Evolutionary conservation across 2,888 invertebrate species (phyloP), one percentile per base, ranked within the genome.

Genomic region (Phengaris arion): DNA sequence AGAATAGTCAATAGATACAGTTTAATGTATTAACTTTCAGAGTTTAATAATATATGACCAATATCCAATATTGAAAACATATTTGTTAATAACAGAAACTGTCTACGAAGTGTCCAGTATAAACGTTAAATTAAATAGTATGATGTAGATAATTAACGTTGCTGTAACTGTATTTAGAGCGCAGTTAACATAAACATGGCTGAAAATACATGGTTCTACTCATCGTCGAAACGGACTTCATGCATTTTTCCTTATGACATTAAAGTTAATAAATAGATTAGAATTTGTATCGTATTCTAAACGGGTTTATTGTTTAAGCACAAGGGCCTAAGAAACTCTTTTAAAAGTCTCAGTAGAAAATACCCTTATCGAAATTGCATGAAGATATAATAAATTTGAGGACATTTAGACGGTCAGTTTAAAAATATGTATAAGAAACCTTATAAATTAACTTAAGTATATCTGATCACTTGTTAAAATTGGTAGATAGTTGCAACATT

Each of bases 341-440:
- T 12, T 64, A 64, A 45, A 59, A 80, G 76, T 83, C 81, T 80
- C 77, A 82, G 80, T 82, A 80, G 76, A 81, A 80, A 77, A 51
- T 52, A 22, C 22, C 76, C 80, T 80, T 81, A 81, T 84, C 84
- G 85, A 76, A 85, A 84, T 85, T 87, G 85, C 85, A 83, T 82
- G 83, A 84, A 85, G 85, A 81, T 78, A 79, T 80, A 80, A 70
- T 35, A n/a, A 22, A 15, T 70, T 22, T n/a, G 70, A 70, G 70
- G 51, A 70, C 48, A 70, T 51, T 48, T 51, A 54, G 7, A 72
- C 52, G 22, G 45, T 72, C 72, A 72, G 72, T 54, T 54, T 72
- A 45, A 72, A 51, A 54, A 54, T n/a, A n/a, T 54, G 35, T 72
- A 72, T 52, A 35, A 54, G 35, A 72, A 54, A 35, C 54, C 22